phyloP scores from a whole-genome alignment of 2,888 invertebrate species.

The Metopia argyrocephala region DNA sequence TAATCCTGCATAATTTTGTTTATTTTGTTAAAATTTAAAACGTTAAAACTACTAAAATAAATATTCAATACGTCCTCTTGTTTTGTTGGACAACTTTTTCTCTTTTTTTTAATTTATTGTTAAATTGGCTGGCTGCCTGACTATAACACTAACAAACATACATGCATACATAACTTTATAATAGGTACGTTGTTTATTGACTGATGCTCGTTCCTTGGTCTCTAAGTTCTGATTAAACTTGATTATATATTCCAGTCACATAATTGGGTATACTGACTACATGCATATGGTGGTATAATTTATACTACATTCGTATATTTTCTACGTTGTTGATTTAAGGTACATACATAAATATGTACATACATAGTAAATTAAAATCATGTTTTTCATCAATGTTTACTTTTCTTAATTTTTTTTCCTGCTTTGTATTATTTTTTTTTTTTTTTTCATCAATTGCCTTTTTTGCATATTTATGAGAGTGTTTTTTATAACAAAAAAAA shows the following conservation, averaged over 20 bases:
- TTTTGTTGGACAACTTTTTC: constrained; percentile 18
- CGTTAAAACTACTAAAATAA: background rate
- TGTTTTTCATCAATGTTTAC: constrained; percentile 35
- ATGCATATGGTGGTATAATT: background rate
- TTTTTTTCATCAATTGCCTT: constrained; percentile 5
- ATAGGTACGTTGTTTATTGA: too few relatives aligned
- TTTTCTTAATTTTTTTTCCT: background rate
- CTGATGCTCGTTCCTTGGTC: constrained; percentile 19
- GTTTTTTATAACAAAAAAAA: background rate
- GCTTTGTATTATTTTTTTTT: constrained; percentile 10
- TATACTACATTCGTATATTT: background rate
- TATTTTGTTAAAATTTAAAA: constrained; percentile 41
- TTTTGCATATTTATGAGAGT: constrained; percentile 57
- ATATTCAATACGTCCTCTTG: constrained; percentile 32
- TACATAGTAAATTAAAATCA: constrained; percentile 60
- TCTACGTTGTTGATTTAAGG: constrained; percentile 47
- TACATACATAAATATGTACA: too few relatives aligned
- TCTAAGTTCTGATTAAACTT: constrained; percentile 48
- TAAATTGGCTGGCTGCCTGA: background rate
- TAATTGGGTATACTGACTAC: constrained; percentile 43
- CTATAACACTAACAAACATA: too few relatives aligned
- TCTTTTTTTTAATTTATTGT: constrained; percentile 1
- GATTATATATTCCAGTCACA: constrained; percentile 61
- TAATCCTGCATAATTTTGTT: constrained; percentile 61
- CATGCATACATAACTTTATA: too few relatives aligned